Conservation (phyloP, 2,888 invertebrate species). For the Hesperia comma region DNA sequence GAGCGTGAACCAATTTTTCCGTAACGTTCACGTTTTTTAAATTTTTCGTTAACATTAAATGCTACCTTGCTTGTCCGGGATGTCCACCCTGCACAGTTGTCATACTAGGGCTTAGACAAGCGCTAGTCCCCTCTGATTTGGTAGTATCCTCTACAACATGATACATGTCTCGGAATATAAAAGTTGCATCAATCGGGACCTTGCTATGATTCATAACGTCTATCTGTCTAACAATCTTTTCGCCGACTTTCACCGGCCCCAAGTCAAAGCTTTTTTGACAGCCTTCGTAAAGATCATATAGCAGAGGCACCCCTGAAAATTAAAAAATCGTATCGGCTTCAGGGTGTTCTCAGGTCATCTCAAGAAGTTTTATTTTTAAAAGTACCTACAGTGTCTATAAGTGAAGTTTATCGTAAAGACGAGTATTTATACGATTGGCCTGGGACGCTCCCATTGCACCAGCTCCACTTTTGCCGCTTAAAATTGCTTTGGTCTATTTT, state of each 20-base stretch:
- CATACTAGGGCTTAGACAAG: constrained; percentile 61
- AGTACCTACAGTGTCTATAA: too few relatives aligned
- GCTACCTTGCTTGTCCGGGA: constrained; percentile 61
- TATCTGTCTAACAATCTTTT: constrained; percentile 77
- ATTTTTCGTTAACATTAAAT: background rate
- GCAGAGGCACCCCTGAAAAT: constrained; percentile 67
- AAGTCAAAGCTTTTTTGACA: constrained; percentile 76
- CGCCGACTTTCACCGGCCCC: constrained; percentile 78
- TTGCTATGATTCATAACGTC: constrained; percentile 84
- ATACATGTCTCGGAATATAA: constrained; percentile 79
- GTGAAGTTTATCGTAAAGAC: too few relatives aligned
- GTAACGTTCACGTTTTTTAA: too few relatives aligned
- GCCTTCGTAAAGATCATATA: constrained; percentile 76
- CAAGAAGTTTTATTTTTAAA: background rate
- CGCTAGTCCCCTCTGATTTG: constrained; percentile 67
- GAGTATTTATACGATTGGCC: too few relatives aligned
- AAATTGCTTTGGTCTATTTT: too few relatives aligned
- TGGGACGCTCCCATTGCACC: too few relatives aligned
- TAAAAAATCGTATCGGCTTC: background rate
- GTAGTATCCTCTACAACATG: constrained; percentile 61
- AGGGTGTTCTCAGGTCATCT: background rate
- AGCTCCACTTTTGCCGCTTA: too few relatives aligned
- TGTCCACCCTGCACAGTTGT: constrained; percentile 43
- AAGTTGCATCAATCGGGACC: constrained; percentile 78
- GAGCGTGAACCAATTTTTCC: too few relatives aligned